phyloP scores from a whole-genome alignment of 2,888 invertebrate genomes.

The Zelleria hepariella region DNA sequence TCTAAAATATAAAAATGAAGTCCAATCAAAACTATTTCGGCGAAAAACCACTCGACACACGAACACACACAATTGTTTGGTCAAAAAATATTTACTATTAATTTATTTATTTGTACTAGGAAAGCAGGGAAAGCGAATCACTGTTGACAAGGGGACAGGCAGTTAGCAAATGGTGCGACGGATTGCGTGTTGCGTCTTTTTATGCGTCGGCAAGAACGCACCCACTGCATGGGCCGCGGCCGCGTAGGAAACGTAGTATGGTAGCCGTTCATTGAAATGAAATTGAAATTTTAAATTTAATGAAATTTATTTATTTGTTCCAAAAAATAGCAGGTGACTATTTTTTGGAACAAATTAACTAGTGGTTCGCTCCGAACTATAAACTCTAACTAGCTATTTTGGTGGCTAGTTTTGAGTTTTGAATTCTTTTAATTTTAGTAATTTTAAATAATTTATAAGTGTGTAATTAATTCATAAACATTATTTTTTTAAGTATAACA shows the following conservation, averaged over 20 bases:
- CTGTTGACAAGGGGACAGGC: background rate
- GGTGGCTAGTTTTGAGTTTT: too few relatives aligned
- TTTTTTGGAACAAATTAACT: too few relatives aligned
- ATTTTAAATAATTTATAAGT: background rate
- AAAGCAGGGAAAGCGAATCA: background rate
- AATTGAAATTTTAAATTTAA: too few relatives aligned
- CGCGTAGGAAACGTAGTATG: background rate
- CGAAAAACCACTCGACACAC: background rate
- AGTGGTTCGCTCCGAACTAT: too few relatives aligned
- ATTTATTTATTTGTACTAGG: background rate
- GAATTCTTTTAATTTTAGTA: background rate
- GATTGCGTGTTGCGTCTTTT: background rate
- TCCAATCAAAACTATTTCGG: background rate
- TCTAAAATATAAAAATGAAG: background rate
- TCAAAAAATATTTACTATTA: background rate
- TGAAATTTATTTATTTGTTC: too few relatives aligned
- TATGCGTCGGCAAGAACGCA: background rate
- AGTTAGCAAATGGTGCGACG: background rate
- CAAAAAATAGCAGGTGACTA: too few relatives aligned
- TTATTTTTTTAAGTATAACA: background rate
- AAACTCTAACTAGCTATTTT: too few relatives aligned
- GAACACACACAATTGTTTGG: background rate
- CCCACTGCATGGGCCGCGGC: too few relatives aligned
- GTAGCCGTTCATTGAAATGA: too few relatives aligned
- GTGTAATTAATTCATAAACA: background rate